Conservation (phyloP, 2,888 invertebrate species). For the Arge pagana region DNA sequence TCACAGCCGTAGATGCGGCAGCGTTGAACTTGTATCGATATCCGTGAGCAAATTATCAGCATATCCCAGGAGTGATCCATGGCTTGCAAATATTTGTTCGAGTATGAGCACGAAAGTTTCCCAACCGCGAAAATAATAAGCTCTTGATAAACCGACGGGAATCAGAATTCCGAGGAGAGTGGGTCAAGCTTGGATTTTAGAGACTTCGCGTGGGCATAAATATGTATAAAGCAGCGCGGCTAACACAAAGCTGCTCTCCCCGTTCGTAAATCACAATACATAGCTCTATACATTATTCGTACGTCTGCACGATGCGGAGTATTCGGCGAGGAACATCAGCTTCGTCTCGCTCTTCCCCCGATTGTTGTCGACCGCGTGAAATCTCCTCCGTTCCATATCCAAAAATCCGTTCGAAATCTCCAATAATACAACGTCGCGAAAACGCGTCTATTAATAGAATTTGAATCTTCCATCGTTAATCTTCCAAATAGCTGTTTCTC, state of each 20-base stretch:
- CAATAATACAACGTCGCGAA: too few relatives aligned
- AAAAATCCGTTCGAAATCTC: too few relatives aligned
- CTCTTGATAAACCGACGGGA: conserved; percentile 5
- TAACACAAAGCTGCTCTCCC: conserved; percentile 4
- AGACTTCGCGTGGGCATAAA: conserved; percentile 6
- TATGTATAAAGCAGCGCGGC: conserved; percentile 16
- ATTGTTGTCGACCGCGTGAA: too few relatives aligned
- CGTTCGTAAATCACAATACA: not conserved
- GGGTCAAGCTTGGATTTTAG: conserved; percentile 15
- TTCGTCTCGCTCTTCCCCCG: too few relatives aligned
- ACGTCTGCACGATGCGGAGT: too few relatives aligned
- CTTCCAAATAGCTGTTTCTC: too few relatives aligned
- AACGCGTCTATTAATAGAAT: too few relatives aligned
- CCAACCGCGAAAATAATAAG: conserved; percentile 23
- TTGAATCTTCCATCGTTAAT: too few relatives aligned
- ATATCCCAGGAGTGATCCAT: conserved; percentile 21
- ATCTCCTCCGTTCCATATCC: too few relatives aligned
- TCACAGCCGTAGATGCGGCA: too few relatives aligned
- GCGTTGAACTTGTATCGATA: too few relatives aligned
- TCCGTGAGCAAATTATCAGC: conserved; percentile 9
- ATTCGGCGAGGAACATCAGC: too few relatives aligned
- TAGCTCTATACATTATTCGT: not conserved
- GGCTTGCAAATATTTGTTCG: conserved; percentile 21
- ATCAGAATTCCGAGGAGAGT: conserved; percentile 7
- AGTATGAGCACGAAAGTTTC: conserved; percentile 19